Evolutionary conservation across 2,888 invertebrate species (phyloP), one percentile per base, ranked within the genome.

Genomic region (Hypomecis atomaria): DNA sequence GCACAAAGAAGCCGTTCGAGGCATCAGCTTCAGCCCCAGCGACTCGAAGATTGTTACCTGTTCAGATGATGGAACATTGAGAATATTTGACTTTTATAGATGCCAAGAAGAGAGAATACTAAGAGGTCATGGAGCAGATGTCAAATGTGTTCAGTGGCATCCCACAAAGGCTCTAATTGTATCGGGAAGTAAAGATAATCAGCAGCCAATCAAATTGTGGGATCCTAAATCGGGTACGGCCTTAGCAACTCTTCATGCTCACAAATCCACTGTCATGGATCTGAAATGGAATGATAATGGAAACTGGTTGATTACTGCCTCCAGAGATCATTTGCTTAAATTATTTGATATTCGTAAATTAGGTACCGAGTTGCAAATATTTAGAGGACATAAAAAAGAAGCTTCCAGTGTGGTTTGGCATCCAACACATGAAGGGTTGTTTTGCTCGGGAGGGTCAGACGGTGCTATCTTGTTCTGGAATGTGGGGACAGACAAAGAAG

Each of bases 61-160:
- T 94, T 99, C 99, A 66, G 99, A 99, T 92, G 99, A 99, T 92
- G 99, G 99, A 74, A 99, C 99, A 13, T 95, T 99, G 70, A 94
- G 99, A 80, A 97, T 99, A 82, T 99, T 99, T 98, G 99, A 99
- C 93, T 99, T 99, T 94, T 96, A 97, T 85, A 96, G 98, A 77
- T 98, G 98, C 88, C 96, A 97, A 84, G 99, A 99, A 94, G 99
- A 99, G 91, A 95, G 96, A 84, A 97, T 99, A 78, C 93, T 98
- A 54, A 93, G 97, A 93, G 97, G 99, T 74, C 99, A 99, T 86
- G 99, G 99, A 77, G 98, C 99, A 36, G 99, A 99, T 93, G 99
- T 99, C 0, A 99, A 99, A 91, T 99, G 99, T 92, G 99, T 99
- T 6, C 99, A 99, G 87, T 99, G 99, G 99, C 99, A 99, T 94